Conservation (phyloP, 1,140 invertebrate species). For the Chelonus insularis region DNA sequence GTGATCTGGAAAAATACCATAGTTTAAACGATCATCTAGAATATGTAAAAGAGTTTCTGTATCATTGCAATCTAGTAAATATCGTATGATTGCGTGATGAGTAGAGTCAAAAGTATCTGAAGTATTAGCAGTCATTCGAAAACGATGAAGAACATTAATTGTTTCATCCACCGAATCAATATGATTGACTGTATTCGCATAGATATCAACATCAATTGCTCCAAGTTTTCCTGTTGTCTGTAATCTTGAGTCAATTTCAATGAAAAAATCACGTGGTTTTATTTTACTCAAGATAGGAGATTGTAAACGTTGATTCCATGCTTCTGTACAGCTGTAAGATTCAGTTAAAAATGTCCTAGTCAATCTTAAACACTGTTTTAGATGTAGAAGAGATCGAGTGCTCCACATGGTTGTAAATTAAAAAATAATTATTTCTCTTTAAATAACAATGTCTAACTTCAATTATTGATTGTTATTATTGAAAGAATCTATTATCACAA, state of each 20-base stretch:
- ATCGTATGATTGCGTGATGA: constrained; percentile 75
- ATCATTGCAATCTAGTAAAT: constrained; percentile 64
- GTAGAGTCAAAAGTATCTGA: constrained; percentile 76
- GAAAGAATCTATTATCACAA: too few relatives aligned
- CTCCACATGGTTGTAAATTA: too few relatives aligned
- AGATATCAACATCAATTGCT: constrained; percentile 76
- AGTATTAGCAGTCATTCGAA: constrained; percentile 71
- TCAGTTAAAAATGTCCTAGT: constrained; percentile 64
- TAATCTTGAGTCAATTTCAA: constrained; percentile 66
- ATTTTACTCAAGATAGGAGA: constrained; percentile 67
- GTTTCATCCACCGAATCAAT: constrained; percentile 65
- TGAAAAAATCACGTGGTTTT: constrained; percentile 66
- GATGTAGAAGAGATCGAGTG: too few relatives aligned
- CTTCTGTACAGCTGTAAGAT: constrained; percentile 68
- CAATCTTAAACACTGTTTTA: too few relatives aligned
- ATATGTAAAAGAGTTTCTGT: constrained; percentile 70
- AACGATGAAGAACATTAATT: constrained; percentile 68
- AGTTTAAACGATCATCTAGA: constrained; percentile 80
- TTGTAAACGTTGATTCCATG: constrained; percentile 68
- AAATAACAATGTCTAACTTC: too few relatives aligned
- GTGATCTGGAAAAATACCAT: constrained; percentile 86
- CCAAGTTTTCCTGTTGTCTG: constrained; percentile 61
- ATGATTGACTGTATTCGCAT: constrained; percentile 66
- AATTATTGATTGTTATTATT: too few relatives aligned
- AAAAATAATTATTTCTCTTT: too few relatives aligned